These are phyloP conservation scores for Tamandua tetradactyla DNA, from an alignment of 2,797 vertebrate species.

Conservation along the genomic window DNA sequence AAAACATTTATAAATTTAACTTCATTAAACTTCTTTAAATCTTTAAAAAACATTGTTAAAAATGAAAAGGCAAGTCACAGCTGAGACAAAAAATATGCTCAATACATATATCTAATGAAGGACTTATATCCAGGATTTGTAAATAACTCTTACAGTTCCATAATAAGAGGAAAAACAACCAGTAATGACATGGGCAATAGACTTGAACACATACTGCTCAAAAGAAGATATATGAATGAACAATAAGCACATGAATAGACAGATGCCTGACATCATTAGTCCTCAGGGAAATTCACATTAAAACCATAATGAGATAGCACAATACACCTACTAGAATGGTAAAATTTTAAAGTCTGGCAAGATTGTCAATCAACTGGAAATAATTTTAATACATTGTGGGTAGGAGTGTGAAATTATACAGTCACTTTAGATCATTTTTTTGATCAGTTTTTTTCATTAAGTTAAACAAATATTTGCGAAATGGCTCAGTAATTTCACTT, in stretches of 20 bases:
- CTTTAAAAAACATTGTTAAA: not conserved
- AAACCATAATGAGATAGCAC: no score
- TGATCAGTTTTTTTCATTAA: no score
- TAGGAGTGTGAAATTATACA: no score
- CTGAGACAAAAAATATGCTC: not conserved
- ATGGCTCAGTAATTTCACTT: conserved; percentile 6
- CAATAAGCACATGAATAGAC: no score
- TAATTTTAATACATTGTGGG: not conserved
- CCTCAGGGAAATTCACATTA: no score
- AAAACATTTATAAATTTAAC: not conserved
- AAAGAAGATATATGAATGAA: no score
- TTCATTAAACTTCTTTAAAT: no score
- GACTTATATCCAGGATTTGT: no score
- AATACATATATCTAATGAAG: not conserved
- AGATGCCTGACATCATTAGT: no score
- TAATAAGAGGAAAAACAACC: not conserved
- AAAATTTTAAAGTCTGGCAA: not conserved
- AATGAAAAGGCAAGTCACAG: not conserved
- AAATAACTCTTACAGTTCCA: not conserved
- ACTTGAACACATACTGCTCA: not conserved
- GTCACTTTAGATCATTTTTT: not conserved
- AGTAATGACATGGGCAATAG: not conserved
- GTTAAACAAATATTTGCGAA: no score
- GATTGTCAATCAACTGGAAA: not conserved
- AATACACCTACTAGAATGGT: not conserved